Evolutionary conservation across 2,888 invertebrate species (phyloP).

Genomic region (Tachystola acroxantha): DNA sequence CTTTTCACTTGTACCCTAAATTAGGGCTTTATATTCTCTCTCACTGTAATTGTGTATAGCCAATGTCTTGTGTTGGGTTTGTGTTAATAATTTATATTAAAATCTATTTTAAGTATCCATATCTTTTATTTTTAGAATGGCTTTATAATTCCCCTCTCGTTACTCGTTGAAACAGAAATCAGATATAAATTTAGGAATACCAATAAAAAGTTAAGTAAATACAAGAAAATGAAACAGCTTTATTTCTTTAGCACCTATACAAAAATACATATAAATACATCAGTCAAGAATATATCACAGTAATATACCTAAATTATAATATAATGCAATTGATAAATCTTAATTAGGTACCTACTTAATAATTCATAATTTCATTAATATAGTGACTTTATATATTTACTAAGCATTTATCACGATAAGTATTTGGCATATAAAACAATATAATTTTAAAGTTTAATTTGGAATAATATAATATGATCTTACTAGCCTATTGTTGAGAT

Average conservation of each 20-base stretch:
- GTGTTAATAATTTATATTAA: constrained; percentile 76
- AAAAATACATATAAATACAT: constrained; percentile 52
- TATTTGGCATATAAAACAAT: constrained; percentile 6
- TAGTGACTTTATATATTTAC: no score
- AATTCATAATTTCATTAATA: neutral
- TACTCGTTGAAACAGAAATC: no score
- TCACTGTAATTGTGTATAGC: constrained; percentile 60
- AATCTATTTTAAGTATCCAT: constrained; percentile 60
- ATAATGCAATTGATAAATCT: no score
- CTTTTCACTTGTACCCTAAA: constrained; percentile 77
- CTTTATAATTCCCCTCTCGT: no score
- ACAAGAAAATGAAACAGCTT: constrained; percentile 11
- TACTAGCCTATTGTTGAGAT: neutral
- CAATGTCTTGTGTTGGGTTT: constrained; percentile 75
- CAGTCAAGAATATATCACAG: constrained; percentile 62
- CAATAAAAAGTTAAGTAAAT: neutral
- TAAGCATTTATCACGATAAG: constrained; percentile 1
- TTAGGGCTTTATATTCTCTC: constrained; percentile 74
- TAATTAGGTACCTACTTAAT: no score
- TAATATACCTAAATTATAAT: constrained; percentile 20
- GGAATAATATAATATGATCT: neutral
- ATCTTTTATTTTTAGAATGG: no score
- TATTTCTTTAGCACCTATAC: constrained; percentile 24
- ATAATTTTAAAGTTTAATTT: neutral
- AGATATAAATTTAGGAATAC: no score